Evolutionary conservation across 1,140 invertebrate genomes (phyloP).

Genomic region (Drosophila guanche): DNA sequence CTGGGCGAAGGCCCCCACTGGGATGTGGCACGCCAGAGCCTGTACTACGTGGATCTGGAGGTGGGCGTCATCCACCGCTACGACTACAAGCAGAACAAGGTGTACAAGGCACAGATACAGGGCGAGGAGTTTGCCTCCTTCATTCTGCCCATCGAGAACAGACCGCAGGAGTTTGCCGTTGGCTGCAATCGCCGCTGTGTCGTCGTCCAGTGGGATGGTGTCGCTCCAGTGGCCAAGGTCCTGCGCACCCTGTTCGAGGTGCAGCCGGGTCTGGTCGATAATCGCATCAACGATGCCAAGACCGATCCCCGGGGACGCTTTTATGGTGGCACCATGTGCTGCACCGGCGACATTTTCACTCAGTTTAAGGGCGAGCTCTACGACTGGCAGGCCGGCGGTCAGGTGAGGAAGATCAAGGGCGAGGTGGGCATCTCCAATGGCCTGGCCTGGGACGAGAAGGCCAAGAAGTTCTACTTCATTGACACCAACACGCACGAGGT

Average conservation of each 20-base stretch:
- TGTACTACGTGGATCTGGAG: conserved; percentile 89
- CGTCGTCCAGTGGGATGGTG: conserved; percentile 88
- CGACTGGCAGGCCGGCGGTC: conserved; percentile 85
- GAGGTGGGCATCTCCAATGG: conserved; percentile 91
- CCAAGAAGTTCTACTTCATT: conserved; percentile 90
- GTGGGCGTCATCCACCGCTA: conserved; percentile 85
- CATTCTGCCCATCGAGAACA: conserved; percentile 88
- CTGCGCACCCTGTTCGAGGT: conserved; percentile 85
- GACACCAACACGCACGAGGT: conserved; percentile 88
- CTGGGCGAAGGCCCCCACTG: conserved; percentile 88
- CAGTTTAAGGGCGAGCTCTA: conserved; percentile 85
- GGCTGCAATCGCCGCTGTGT: conserved; percentile 86
- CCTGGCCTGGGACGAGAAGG: conserved; percentile 89
- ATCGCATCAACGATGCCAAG: conserved; percentile 94
- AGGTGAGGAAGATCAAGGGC: conserved; percentile 84
- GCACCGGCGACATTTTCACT: conserved; percentile 80
- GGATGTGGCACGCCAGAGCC: conserved; percentile 86
- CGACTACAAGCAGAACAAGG: conserved; percentile 85
- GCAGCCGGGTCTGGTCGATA: conserved; percentile 85
- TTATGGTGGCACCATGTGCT: conserved; percentile 88
- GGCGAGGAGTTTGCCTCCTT: conserved; percentile 85
- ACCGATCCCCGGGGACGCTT: conserved; percentile 91
- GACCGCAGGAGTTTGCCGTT: conserved; percentile 86
- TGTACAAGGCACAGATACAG: conserved; percentile 83
- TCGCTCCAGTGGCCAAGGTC: conserved; percentile 84